phyloP scores from a whole-genome alignment of 1,140 invertebrate species.

The Glossosoma conforme region DNA sequence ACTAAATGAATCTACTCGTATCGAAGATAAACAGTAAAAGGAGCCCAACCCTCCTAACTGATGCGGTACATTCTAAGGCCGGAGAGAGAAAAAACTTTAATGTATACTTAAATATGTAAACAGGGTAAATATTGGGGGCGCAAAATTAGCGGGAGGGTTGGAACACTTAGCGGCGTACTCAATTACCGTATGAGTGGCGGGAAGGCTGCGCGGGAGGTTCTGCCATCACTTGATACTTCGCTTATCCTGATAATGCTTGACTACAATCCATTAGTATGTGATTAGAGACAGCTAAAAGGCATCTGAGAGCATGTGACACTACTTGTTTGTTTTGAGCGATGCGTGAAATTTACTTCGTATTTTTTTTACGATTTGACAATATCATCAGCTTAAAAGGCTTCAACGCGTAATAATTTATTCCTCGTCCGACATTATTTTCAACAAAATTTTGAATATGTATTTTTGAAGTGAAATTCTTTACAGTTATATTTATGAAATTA shows the following conservation, averaged over 20 bases:
- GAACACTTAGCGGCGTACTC: constrained; percentile 11
- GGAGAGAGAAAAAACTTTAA: constrained; percentile 23
- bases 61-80: constrained; percentile 8
- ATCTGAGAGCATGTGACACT: no score
- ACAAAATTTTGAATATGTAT: no score
- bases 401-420: no score
- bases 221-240: neutral
- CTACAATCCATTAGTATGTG: no score
- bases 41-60: neutral
- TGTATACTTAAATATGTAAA: constrained; percentile 32
- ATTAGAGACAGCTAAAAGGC: no score
- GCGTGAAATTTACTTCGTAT: no score
- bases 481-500: no score
- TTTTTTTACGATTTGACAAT: no score
- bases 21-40: constrained; percentile 20
- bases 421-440: no score
- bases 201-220: neutral
- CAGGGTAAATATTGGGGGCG: constrained; percentile 15
- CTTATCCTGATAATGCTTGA: neutral
- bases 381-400: no score
- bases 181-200: constrained; percentile 15
- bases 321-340: no score
- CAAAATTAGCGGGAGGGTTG: constrained; percentile 20
- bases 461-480: no score
- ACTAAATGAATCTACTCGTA: constrained; percentile 22